Conservation (phyloP, 2,113 vertebrate species). For the Parotia lawesii region DNA sequence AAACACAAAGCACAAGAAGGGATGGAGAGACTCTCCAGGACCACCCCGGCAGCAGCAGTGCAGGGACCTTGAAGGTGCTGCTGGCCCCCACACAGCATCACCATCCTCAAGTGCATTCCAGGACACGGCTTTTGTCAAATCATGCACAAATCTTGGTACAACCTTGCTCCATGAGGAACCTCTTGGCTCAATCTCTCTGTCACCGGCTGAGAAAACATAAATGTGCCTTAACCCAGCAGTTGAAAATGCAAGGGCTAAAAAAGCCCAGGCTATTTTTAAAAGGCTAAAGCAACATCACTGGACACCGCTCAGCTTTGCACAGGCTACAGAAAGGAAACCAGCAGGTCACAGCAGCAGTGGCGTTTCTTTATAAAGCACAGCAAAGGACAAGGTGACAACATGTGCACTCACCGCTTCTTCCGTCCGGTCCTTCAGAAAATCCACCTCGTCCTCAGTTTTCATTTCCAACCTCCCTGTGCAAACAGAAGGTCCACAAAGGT, state of each 20-base stretch:
- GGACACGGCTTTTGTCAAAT: background rate
- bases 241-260: background rate
- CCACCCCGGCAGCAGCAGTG: fast-evolving
- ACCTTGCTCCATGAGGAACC: background rate
- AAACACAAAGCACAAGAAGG: background rate
- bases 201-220: background rate
- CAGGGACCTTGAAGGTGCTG: background rate
- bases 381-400: background rate
- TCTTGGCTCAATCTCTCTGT: background rate
- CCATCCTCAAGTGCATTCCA: background rate
- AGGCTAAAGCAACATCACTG: background rate
- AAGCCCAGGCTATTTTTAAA: background rate
- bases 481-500: constrained; percentile 8
- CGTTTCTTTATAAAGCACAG: background rate
- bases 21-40: background rate
- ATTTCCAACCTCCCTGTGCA: constrained; percentile 65
- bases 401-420: constrained; percentile 52
- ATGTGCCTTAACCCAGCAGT: background rate
- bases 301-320: background rate
- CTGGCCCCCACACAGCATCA: background rate
- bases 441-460: constrained; percentile 70
- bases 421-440: background rate
- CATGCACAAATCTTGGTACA: background rate
- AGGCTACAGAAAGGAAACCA: background rate
- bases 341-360: background rate